Conservation (phyloP, 2,888 invertebrate species). For the Pammene aurita region DNA sequence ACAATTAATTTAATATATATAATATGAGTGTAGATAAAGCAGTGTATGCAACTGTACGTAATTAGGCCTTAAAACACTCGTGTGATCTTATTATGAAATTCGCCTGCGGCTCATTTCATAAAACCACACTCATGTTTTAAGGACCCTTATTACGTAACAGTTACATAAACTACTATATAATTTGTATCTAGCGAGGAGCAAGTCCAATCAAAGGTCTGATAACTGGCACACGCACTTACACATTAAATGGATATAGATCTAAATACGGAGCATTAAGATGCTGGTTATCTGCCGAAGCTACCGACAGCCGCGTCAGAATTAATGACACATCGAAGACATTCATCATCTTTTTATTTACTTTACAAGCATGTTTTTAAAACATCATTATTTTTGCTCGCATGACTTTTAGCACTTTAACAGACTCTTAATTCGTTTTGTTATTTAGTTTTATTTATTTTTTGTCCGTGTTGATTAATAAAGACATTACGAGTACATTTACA, state of each 20-base stretch:
- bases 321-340: conserved; percentile 46
- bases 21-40: no score
- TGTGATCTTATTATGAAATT: no score
- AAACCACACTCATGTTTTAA: no score
- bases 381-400: conserved; percentile 45
- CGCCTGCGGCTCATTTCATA: no score
- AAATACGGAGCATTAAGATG: neutral
- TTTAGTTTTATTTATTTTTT: conserved; percentile 46
- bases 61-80: no score
- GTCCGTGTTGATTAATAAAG: conserved; percentile 48
- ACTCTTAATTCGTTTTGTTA: conserved; percentile 44
- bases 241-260: neutral
- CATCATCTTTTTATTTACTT: conserved; percentile 47
- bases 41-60: no score
- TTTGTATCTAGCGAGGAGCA: no score
- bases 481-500: conserved; percentile 52
- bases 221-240: no score
- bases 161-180: no score
- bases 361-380: conserved; percentile 47
- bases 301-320: conserved; percentile 41
- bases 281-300: conserved; percentile 21
- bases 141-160: no score
- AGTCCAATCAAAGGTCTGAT: no score
- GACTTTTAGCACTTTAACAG: conserved; percentile 46
- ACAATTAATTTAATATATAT: no score